phyloP scores from a whole-genome alignment of 2,888 invertebrate species.

The Oscheius sp. region DNA sequence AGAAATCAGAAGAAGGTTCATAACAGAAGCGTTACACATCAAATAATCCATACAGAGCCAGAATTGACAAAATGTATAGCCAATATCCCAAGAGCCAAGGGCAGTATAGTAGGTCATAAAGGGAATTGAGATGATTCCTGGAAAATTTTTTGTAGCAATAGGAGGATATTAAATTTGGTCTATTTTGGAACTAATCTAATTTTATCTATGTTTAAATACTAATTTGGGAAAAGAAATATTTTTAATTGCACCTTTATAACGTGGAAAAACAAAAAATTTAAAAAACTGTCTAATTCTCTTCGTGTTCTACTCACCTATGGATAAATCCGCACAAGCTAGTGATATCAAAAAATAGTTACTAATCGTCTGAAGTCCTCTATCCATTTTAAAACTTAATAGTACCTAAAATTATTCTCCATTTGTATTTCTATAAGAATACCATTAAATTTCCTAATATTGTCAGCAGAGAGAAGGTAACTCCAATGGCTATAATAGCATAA shows the following conservation, averaged over 20 bases:
- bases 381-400: constrained; percentile 94
- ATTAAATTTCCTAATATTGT: constrained; percentile 30
- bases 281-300: not conserved
- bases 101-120: constrained; percentile 91
- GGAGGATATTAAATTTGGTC: too few species aligned
- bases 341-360: constrained; percentile 94
- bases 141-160: too few species aligned
- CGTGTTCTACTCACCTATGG: constrained; percentile 78
- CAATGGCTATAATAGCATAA: constrained; percentile 6
- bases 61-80: constrained; percentile 80
- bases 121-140: constrained; percentile 89
- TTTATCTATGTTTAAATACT: too few species aligned
- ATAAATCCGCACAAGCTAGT: constrained; percentile 94
- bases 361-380: constrained; percentile 95
- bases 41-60: constrained; percentile 97
- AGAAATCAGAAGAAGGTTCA: constrained; percentile 94
- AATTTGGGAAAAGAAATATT: not conserved
- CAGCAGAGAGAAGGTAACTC: constrained; percentile 5
- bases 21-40: constrained; percentile 95
- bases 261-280: too few species aligned
- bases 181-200: too few species aligned
- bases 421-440: constrained; percentile 2
- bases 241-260: too few species aligned
- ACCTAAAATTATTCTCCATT: constrained; percentile 79
- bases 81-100: constrained; percentile 83